Base-by-base conservation (phyloP, 2,888 invertebrate species). In the Tetropium fuscum region DNA sequence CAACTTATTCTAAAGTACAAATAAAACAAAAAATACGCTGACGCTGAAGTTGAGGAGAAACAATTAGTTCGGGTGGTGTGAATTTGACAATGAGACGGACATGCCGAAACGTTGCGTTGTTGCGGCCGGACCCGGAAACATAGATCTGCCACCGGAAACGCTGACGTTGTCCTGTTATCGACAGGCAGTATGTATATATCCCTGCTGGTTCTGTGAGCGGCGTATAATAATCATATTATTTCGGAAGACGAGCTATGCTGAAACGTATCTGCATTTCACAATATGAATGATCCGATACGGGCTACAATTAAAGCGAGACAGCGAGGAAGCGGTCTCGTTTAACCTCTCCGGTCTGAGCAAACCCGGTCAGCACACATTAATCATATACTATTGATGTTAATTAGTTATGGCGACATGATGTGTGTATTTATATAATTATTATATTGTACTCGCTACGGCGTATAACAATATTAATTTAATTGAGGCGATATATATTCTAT, bases 381-480 rank as follows among this genome's bases (percentile, higher is more conserved):
- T 79, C 76, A 78, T 74, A 72, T 72, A 74, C 71, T 76, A 78
- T 78, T 77, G 79, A 79, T 78, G 77, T 78, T 79, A 79, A 79
- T 80, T 80, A 78, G 77, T 74, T 72, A 75, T 75, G 74, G 76
- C 76, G 77, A 77, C 77, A 75, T 75, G 77, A 75, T 76, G 75
- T 76, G 74, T 76, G 77, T 78, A 78, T 79, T 79, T 78, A 78
- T 78, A 78, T 78, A 78, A 80, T 80, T 79, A 80, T 79, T 76
- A 79, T 78, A 78, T 79, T 77, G 76, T 77, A 73, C 74, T 74
- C 72, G 69, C 69, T 68, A 60, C 68, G 71, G 65, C 68, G 62
- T 69, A 72, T 66, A 70, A 67, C 71, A 73, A 72, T 72, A 73
- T 71, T 77, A 78, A 78, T 77, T 78, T 77, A 77, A 79, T 79